Base-by-base conservation (phyloP, 1,140 invertebrate genomes). In the Drosophila ogumai region DNA sequence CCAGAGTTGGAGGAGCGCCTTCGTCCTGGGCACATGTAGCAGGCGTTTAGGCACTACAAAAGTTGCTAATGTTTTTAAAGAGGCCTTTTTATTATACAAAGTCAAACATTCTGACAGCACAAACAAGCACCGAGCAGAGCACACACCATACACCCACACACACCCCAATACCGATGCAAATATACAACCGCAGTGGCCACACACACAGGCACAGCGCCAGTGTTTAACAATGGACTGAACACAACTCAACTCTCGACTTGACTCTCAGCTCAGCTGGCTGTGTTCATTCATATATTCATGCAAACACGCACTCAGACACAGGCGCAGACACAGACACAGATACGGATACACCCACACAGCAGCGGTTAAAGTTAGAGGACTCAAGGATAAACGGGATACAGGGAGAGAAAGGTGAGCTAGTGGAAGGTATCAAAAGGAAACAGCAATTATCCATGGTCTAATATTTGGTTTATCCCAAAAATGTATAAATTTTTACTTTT, bases 51-150 rank as follows among this genome's bases (percentile, higher is more conserved):
- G 79, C 79, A 86, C 85, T 85, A 90, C 86, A 90, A 90, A 90
- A 90, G 81, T 91, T 91, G 86, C 87, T 90, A 91, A 90, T 90
- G 87, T 86, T 90, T 90, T 90, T 90, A 90, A 84, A 90, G 82
- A 82, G 79, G 79, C 87, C 82, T 86, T 90, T 90, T 90, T 90
- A 90, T 90, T 90, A 90, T 86, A 90, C 87, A 86, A 90, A 90
- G 86, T 86, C 82, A 91, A 91, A 91, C 87, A 87, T 75, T 80
- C 82, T 91, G 76, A 81, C 86, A 76, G 76, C 71, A 64, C 63
- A 76, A 64, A 68, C 75, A 86, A 67, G 77, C 65, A 58, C 46
- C 58, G 49, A 49, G 66, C 76, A 10, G 52, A n/a, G 34, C 50
- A 22, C 32, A 31, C 22, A 4, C 0, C 22, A 61, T 52, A 44